Evolutionary conservation across 2,797 vertebrate species (phyloP).

Genomic region (Pseudomugil tenellus): DNA sequence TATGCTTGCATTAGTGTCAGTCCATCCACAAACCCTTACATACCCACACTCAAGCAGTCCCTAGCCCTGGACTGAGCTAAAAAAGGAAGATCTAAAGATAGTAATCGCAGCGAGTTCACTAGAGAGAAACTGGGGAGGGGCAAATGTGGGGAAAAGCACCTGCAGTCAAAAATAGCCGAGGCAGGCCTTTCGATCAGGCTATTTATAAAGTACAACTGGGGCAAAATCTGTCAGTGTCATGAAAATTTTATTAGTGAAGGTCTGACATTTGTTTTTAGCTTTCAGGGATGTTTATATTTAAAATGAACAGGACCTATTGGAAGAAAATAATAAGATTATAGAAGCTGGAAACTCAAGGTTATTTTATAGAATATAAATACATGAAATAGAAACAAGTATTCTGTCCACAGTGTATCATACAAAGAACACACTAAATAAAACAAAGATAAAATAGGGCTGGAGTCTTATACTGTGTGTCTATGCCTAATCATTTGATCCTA

Average conservation of each 20-base stretch:
- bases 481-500: slow-evolving; percentile 3
- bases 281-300: slow-evolving; percentile 11
- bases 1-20: slow-evolving; percentile 45
- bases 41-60: slow-evolving; percentile 25
- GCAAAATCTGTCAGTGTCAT: slow-evolving; percentile 50
- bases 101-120: slow-evolving; percentile 56
- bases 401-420: background rate
- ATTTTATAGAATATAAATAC: background rate
- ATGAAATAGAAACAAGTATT: background rate
- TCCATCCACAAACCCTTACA: slow-evolving; percentile 33
- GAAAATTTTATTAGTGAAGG: slow-evolving; percentile 42
- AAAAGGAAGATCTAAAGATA: slow-evolving; percentile 77
- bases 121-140: slow-evolving; percentile 53
- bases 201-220: slow-evolving; percentile 66
- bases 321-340: slow-evolving; percentile 12
- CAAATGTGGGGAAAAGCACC: slow-evolving; percentile 63
- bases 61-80: slow-evolving; percentile 57
- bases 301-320: slow-evolving; percentile 8
- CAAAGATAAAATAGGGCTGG: background rate
- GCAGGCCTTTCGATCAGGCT: slow-evolving; percentile 52
- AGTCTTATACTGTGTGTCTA: slow-evolving; percentile 8
- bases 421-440: background rate
- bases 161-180: slow-evolving; percentile 70
- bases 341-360: background rate
- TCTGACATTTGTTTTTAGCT: slow-evolving; percentile 31